Conservation (phyloP, 1,140 invertebrate genomes). For the Zophobas atratus region DNA sequence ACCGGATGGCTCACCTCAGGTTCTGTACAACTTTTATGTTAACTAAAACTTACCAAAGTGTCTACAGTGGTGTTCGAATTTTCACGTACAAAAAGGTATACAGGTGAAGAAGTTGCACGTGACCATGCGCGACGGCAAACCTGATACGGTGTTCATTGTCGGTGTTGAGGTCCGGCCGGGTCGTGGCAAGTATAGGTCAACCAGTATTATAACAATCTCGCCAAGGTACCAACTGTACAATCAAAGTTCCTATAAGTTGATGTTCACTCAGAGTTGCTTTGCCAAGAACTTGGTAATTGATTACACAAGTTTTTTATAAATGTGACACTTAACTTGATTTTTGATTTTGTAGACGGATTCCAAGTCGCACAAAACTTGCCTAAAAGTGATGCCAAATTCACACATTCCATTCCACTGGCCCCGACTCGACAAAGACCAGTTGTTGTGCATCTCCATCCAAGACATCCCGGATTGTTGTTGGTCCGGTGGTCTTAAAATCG, state of each 20-base stretch:
- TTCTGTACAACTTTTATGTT: slow-evolving; percentile 26
- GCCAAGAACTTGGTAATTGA: slow-evolving; percentile 58
- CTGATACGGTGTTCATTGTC: slow-evolving; percentile 83
- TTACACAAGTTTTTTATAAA: neutral
- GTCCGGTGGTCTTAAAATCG: slow-evolving; percentile 96
- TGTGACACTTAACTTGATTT: neutral
- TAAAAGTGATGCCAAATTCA: slow-evolving; percentile 88
- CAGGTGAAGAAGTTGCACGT: slow-evolving; percentile 75
- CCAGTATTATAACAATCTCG: slow-evolving; percentile 93
- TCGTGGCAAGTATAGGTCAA: slow-evolving; percentile 89
- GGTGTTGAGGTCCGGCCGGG: slow-evolving; percentile 92
- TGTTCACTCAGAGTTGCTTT: slow-evolving; percentile 87
- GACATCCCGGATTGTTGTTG: slow-evolving; percentile 83
- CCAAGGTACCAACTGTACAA: slow-evolving; percentile 96
- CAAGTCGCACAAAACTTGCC: slow-evolving; percentile 69
- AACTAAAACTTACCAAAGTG: slow-evolving; percentile 13
- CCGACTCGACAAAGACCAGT: slow-evolving; percentile 87
- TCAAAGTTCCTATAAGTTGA: slow-evolving; percentile 84
- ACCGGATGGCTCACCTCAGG: slow-evolving; percentile 75
- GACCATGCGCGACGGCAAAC: slow-evolving; percentile 73
- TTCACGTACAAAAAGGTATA: slow-evolving; percentile 82
- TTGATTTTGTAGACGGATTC: slow-evolving; percentile 52
- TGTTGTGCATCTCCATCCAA: slow-evolving; percentile 88
- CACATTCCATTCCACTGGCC: slow-evolving; percentile 97
- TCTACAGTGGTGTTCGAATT: slow-evolving; percentile 64